Percentiles rank a stretch among this genome's conserved stretches.
phyloP scores from a whole-genome alignment of 2,888 invertebrate species.

The Notodonta dromedarius region DNA sequence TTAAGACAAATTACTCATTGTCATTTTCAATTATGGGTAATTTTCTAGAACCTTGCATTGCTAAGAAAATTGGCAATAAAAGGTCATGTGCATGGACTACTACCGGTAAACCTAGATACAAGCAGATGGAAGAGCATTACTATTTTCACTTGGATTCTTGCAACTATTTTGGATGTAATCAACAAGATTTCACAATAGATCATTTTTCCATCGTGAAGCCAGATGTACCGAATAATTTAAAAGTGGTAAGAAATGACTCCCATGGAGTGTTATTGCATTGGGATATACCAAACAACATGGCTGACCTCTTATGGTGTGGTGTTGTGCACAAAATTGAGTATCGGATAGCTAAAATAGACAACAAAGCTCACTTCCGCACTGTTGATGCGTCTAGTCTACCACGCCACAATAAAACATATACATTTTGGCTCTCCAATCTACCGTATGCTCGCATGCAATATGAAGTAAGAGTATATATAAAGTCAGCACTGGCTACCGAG shows the following conservation, averaged over 20 bases:
- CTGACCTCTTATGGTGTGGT: constrained; percentile 60
- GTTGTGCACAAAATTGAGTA: constrained; percentile 75
- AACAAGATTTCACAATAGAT: constrained; percentile 81
- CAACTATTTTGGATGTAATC: constrained; percentile 85
- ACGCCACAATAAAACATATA: constrained; percentile 64
- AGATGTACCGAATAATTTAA: constrained; percentile 57
- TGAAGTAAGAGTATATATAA: constrained; percentile 88
- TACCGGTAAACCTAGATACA: constrained; percentile 68
- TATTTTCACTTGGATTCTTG: constrained; percentile 85
- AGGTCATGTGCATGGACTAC: constrained; percentile 64
- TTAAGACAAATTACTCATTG: constrained; percentile 55
- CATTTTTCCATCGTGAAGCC: constrained; percentile 82
- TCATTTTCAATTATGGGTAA: constrained; percentile 55
- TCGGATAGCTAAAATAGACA: constrained; percentile 77
- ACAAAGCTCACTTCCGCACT: constrained; percentile 69
- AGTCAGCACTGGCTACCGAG: constrained; percentile 78
- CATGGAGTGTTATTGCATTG: constrained; percentile 71
- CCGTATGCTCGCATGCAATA: constrained; percentile 88
- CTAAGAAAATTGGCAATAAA: constrained; percentile 35
- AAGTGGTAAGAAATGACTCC: constrained; percentile 52
- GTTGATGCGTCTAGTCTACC: constrained; percentile 62
- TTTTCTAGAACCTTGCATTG: constrained; percentile 46
- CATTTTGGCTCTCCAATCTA: constrained; percentile 79
- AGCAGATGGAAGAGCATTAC: constrained; percentile 74
- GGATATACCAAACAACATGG: constrained; percentile 66